Percentiles rank a stretch among this genome's conserved stretches.
Evolutionary conservation across 2,888 invertebrate genomes (phyloP).

Genomic region (Spisula subtruncata): DNA sequence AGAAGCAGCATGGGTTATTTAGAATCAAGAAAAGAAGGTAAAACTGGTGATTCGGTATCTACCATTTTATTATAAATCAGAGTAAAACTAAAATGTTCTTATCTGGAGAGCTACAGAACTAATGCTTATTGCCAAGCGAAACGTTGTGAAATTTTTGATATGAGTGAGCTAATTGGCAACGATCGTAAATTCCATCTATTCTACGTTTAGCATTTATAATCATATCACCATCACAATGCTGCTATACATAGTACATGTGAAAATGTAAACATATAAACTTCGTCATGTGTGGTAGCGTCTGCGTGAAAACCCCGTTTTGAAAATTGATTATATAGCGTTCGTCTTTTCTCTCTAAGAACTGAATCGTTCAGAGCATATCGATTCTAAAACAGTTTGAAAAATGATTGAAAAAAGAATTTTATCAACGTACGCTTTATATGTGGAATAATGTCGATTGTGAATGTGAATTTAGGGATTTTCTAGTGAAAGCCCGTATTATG

Average conservation of each 20-base stretch:
- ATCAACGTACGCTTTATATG: not conserved
- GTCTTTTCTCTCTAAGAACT: not conserved
- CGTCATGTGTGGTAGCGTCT: not conserved
- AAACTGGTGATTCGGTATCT: conserved; percentile 5
- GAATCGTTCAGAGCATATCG: conserved; percentile 1
- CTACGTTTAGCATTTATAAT: not conserved
- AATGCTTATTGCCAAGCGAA: conserved; percentile 48
- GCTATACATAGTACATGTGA: not conserved
- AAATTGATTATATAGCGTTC: conserved; percentile 6
- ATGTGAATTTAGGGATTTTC: not conserved
- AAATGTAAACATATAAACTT: conserved; percentile 4
- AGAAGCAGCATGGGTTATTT: not conserved
- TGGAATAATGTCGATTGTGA: not conserved
- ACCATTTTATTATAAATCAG: conserved; percentile 23
- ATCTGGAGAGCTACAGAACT: conserved; percentile 20
- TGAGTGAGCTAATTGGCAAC: not conserved
- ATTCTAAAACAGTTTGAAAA: conserved; percentile 24
- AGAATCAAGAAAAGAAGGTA: not conserved
- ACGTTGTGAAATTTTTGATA: conserved; percentile 45
- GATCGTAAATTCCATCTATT: not conserved
- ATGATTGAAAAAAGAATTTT: not conserved
- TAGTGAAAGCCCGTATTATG: not conserved
- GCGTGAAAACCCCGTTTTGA: not conserved
- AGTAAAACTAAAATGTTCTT: conserved; percentile 38
- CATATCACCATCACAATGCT: not conserved